Percentiles rank a stretch among this genome's conserved stretches.
phyloP scores from a whole-genome alignment of 2,888 invertebrate species.

The Furcula furcula region DNA sequence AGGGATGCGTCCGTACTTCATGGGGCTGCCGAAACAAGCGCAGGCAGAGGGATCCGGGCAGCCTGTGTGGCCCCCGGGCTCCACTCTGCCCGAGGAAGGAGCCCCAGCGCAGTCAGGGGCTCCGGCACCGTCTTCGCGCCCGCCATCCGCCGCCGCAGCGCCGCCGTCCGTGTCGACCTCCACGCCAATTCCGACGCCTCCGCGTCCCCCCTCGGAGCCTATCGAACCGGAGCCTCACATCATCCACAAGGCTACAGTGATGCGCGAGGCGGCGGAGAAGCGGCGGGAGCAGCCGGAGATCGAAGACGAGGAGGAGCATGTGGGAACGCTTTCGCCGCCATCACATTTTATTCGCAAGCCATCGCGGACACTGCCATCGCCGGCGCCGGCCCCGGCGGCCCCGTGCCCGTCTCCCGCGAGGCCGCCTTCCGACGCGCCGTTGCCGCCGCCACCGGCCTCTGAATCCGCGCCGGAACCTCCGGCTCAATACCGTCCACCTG shows the following conservation, averaged over 20 bases:
- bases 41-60: slow-evolving; percentile 63
- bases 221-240: slow-evolving; percentile 79
- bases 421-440: slow-evolving; percentile 51
- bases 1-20: slow-evolving; percentile 91
- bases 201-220: slow-evolving; percentile 73
- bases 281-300: slow-evolving; percentile 68
- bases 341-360: slow-evolving; percentile 76
- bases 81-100: slow-evolving; percentile 60
- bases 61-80: slow-evolving; percentile 57
- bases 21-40: slow-evolving; percentile 86
- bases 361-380: slow-evolving; percentile 56
- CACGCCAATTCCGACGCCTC: slow-evolving; percentile 54
- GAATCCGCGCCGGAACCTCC: slow-evolving; percentile 53
- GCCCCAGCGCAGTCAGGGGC: slow-evolving; percentile 69
- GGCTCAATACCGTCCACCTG: slow-evolving; percentile 48
- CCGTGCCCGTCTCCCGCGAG: slow-evolving; percentile 65
- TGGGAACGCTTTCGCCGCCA: slow-evolving; percentile 68
- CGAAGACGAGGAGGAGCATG: slow-evolving; percentile 68
- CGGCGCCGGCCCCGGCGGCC: slow-evolving; percentile 62
- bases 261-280: slow-evolving; percentile 77
- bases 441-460: slow-evolving; percentile 38
- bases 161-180: slow-evolving; percentile 53
- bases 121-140: slow-evolving; percentile 68
- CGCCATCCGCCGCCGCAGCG: slow-evolving; percentile 76
- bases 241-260: slow-evolving; percentile 78